A percentile compares a stretch with the other conserved stretches of the same genome.
Evolutionary conservation across 2,797 vertebrate species (phyloP).

Genomic region (Holocentrus rufus): DNA sequence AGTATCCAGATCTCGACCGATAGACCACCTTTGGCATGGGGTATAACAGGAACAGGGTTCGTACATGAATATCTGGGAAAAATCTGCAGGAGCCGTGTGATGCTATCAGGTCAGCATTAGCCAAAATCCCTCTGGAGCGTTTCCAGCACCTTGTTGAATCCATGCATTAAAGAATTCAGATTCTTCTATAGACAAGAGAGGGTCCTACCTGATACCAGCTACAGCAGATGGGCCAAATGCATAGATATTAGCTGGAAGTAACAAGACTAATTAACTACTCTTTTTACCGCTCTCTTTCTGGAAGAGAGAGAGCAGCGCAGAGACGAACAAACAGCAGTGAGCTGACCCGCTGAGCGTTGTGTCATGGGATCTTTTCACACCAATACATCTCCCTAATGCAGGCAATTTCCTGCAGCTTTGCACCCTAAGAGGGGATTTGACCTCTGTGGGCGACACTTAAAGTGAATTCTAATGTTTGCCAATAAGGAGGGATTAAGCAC

Average conservation of each 20-base stretch:
- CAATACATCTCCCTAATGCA: conserved; percentile 85
- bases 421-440: conserved; percentile 78
- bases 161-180: conserved; percentile 9
- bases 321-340: conserved; percentile 62
- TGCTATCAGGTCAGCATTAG: too few species aligned
- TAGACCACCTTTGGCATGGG: too few species aligned
- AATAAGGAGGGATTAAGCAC: conserved; percentile 78
- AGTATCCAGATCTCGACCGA: too few species aligned
- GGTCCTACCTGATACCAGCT: background rate
- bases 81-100: too few species aligned
- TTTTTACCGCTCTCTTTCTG: conserved; percentile 10
- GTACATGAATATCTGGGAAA: too few species aligned
- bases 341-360: conserved; percentile 73
- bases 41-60: too few species aligned
- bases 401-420: conserved; percentile 87
- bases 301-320: conserved; percentile 27
- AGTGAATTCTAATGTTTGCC: conserved; percentile 80
- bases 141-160: background rate
- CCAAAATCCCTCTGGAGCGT: background rate
- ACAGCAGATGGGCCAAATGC: background rate
- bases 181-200: too few species aligned
- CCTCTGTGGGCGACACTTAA: conserved; percentile 74
- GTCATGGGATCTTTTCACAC: conserved; percentile 83
- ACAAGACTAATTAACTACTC: conserved; percentile 39
- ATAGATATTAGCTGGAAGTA: conserved; percentile 22